phyloP scores from a whole-genome alignment of 2,797 vertebrate species.

The Carapus acus region DNA sequence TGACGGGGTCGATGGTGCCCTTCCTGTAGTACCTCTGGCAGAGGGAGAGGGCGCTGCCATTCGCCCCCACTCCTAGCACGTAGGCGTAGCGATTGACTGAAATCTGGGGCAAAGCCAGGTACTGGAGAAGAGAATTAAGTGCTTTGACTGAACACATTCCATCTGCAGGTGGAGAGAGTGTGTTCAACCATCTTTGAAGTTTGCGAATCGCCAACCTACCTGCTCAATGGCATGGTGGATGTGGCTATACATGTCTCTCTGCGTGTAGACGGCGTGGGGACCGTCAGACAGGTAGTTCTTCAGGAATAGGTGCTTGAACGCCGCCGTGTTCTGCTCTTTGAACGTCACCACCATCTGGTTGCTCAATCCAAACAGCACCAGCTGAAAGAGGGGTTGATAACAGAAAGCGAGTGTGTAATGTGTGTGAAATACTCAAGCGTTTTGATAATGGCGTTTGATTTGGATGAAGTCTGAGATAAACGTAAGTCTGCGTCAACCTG shows the following conservation, averaged over 20 bases:
- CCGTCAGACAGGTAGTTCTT: conserved; percentile 74
- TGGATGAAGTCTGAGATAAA: neutral
- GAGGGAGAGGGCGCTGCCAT: conserved; percentile 76
- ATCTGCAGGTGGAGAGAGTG: neutral
- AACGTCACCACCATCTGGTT: conserved; percentile 95
- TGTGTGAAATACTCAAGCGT: too few species aligned
- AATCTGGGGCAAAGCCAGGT: conserved; percentile 74
- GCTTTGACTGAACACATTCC: too few species aligned
- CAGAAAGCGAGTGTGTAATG: neutral
- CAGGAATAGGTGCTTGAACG: conserved; percentile 89
- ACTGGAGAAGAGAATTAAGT: conserved; percentile 76
- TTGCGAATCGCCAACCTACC: conserved; percentile 57
- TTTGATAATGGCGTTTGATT: too few species aligned
- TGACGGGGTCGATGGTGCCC: conserved; percentile 84
- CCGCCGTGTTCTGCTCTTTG: conserved; percentile 85
- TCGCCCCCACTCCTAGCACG: conserved; percentile 58
- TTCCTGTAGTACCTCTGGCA: conserved; percentile 82
- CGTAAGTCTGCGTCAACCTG: conserved; percentile 69
- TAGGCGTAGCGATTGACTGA: conserved; percentile 83
- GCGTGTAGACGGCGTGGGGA: conserved; percentile 77
- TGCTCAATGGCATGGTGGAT: conserved; percentile 75
- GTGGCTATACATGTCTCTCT: conserved; percentile 68
- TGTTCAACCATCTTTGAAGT: neutral
- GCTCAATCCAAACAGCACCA: conserved; percentile 90
- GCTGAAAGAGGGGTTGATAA: conserved; percentile 60